Percentiles rank a stretch among this genome's conserved stretches.
These are phyloP conservation scores for Lysandra bellargus DNA, from an alignment of 2,888 invertebrate genomes.

Conservation along the genomic window DNA sequence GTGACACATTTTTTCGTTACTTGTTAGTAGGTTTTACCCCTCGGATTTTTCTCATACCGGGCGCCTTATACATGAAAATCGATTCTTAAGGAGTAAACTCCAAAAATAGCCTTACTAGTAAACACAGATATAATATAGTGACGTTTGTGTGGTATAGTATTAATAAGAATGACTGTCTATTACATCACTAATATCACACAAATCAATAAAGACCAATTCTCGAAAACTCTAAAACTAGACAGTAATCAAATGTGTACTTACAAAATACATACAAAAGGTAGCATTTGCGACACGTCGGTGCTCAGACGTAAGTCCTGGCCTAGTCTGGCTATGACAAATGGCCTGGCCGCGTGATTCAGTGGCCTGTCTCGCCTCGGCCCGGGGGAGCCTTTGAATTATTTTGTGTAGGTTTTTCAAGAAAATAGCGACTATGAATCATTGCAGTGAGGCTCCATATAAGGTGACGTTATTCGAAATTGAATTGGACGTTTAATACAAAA, in stretches of 20 bases:
- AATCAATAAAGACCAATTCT: not conserved
- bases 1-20: no score
- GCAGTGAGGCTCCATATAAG: constrained; percentile 34
- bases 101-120: no score
- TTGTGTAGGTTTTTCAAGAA: constrained; percentile 44
- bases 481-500: constrained; percentile 27
- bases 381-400: constrained; percentile 44
- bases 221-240: not conserved
- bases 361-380: constrained; percentile 42
- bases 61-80: no score
- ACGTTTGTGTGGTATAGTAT: no score
- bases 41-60: no score
- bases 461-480: constrained; percentile 15
- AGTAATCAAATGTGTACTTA: constrained; percentile 25
- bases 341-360: constrained; percentile 55
- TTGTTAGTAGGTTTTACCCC: no score
- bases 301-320: constrained; percentile 47
- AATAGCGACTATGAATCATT: constrained; percentile 46
- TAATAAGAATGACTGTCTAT: no score
- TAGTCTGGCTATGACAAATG: constrained; percentile 53
- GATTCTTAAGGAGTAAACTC: no score
- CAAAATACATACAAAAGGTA: constrained; percentile 29
- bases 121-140: no score
- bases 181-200: no score
- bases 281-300: constrained; percentile 43